Percentiles rank a stretch among this genome's conserved stretches.
Conservation (phyloP, 64 coral and sea anemone genomes). For the Montipora sp. region DNA sequence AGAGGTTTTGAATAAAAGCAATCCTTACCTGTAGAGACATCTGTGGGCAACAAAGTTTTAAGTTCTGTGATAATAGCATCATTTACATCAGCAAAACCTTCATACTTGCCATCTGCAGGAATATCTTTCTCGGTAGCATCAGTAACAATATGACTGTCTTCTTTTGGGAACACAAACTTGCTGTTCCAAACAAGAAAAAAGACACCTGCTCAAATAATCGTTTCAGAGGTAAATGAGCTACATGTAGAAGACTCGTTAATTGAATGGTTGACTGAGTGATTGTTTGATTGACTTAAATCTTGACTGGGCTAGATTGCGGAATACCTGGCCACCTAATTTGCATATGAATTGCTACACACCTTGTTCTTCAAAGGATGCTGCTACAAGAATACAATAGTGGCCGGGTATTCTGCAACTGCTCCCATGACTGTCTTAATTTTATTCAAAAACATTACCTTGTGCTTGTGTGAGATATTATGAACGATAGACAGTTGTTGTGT, state of each 20-base stretch:
- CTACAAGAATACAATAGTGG: too few species aligned
- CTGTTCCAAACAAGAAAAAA: slow-evolving; percentile 37
- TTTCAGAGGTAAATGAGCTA: too few species aligned
- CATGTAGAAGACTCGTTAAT: too few species aligned
- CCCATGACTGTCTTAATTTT: too few species aligned
- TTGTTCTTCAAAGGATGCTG: too few species aligned
- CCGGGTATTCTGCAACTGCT: too few species aligned
- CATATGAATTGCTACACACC: too few species aligned
- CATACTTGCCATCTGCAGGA: slow-evolving; percentile 87
- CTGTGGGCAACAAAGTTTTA: slow-evolving; percentile 56
- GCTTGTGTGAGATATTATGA: slow-evolving; percentile 76
- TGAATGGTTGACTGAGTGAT: not conserved
- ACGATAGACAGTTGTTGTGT: slow-evolving; percentile 81
- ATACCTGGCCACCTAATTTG: too few species aligned
- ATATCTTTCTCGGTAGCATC: slow-evolving; percentile 26
- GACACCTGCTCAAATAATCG: not conserved
- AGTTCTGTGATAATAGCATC: slow-evolving; percentile 80
- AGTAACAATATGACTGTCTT: slow-evolving; percentile 23
- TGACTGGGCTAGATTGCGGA: not conserved
- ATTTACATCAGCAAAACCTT: slow-evolving; percentile 87
- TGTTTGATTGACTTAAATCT: not conserved
- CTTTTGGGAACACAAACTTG: slow-evolving; percentile 93
- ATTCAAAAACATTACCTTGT: slow-evolving; percentile 56
- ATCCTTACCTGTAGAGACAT: slow-evolving; percentile 65
- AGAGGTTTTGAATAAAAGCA: not conserved